Conservation (phyloP, 2,888 invertebrate species). For the Lasioglossum calceatum region DNA sequence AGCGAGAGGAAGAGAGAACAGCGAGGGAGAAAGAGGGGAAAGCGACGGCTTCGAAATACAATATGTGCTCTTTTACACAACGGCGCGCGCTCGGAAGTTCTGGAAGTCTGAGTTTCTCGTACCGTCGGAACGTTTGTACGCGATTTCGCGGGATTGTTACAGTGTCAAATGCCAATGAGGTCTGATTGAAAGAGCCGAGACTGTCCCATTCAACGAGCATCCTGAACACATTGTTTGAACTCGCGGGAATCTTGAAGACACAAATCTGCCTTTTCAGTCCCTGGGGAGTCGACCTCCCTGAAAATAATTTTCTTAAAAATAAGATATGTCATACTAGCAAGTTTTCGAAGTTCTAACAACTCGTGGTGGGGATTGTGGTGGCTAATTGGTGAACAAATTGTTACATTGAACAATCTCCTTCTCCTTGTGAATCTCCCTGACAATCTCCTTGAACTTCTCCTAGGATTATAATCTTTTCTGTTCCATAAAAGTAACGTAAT, state of each 20-base stretch:
- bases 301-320: too few relatives aligned
- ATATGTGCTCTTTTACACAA: constrained; percentile 36
- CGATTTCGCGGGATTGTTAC: constrained; percentile 32
- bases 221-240: background rate
- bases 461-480: too few relatives aligned
- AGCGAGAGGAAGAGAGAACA: background rate
- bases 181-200: background rate
- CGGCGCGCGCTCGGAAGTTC: constrained; percentile 30
- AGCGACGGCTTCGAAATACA: constrained; percentile 28
- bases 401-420: too few relatives aligned
- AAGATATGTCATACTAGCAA: too few relatives aligned
- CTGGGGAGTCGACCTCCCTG: too few relatives aligned
- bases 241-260: background rate
- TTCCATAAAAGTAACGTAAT: too few relatives aligned
- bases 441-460: too few relatives aligned
- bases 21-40: background rate
- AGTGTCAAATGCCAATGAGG: constrained; percentile 31
- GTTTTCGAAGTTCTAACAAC: too few relatives aligned
- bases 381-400: too few relatives aligned
- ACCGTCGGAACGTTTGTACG: constrained; percentile 8
- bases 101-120: constrained; percentile 5
- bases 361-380: too few relatives aligned
- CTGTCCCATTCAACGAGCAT: background rate
- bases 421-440: too few relatives aligned
- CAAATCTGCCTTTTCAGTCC: background rate